phyloP scores from a whole-genome alignment of 1,140 invertebrate genomes.

The Copidosoma floridanum region DNA sequence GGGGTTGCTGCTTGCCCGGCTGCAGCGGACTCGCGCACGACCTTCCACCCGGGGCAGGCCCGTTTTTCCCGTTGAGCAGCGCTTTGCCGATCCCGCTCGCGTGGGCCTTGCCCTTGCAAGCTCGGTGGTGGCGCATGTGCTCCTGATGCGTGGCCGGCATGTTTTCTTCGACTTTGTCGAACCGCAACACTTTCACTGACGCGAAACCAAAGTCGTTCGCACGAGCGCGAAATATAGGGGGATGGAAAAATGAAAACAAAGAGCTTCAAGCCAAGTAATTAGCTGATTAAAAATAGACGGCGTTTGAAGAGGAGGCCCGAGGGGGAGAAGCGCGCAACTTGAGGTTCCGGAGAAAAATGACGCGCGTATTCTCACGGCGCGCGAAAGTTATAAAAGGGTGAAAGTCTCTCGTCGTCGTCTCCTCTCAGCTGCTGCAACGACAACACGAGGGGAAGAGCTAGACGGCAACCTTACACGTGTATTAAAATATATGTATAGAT shows the following conservation, averaged over 20 bases:
- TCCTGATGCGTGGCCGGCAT: constrained; percentile 59
- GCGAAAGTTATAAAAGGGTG: constrained; percentile 8
- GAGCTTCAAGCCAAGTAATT: background rate
- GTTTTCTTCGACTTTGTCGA: constrained; percentile 17
- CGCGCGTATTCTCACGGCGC: background rate
- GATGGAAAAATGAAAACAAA: background rate
- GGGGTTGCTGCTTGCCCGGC: constrained; percentile 12
- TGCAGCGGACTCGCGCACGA: constrained; percentile 1
- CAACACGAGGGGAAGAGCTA: too few relatives aligned
- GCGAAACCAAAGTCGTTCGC: too few relatives aligned
- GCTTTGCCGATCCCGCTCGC: constrained; percentile 62
- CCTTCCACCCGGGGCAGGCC: background rate
- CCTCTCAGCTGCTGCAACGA: too few relatives aligned
- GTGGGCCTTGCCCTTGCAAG: constrained; percentile 70
- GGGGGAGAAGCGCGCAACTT: too few relatives aligned
- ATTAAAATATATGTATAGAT: too few relatives aligned
- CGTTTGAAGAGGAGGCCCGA: too few relatives aligned
- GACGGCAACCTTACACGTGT: too few relatives aligned
- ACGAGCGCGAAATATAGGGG: too few relatives aligned
- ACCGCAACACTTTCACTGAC: background rate
- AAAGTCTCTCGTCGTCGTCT: background rate
- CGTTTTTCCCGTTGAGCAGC: constrained; percentile 28
- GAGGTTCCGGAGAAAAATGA: background rate
- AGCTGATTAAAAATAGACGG: background rate
- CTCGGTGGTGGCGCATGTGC: constrained; percentile 63